Base-by-base conservation (phyloP, 92 coral and sea anemone species). In the Zoanthus solanderi region DNA sequence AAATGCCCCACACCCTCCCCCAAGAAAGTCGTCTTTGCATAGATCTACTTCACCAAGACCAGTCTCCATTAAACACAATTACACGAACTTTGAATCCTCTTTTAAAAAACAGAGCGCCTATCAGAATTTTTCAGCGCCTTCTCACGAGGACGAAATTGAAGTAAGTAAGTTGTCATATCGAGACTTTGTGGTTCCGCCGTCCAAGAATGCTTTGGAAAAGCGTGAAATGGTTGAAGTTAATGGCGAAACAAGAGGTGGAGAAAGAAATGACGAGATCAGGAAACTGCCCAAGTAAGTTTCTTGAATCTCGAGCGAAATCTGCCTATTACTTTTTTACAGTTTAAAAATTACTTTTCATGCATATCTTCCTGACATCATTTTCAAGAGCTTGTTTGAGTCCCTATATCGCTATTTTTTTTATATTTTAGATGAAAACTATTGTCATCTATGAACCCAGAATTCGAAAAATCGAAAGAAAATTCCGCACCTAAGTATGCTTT, bases 101-200 rank as follows among this genome's bases (percentile, higher is more conserved):
- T 29, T 66, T 14, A n/a, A 66, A 81, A 57, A 66, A 81, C 63
- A 45, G 29, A 66, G 45, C 28, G 52, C 53, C 30, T 75, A 81
- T 37, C 85, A 67, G 65, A 71, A 46, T 48, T 81, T 71, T 15
- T 8, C 85, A 67, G 85, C 15, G 6, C 75, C 85, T 7, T 45
- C 85, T 18, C 58, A 5, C 7, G 30, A 45, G 12, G 37, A 67
- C 44, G 61, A 65, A 6, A 63, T 81, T 23, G 91, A 88, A 48
- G 78, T 71, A 23, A 78, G 86, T 31, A 87, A 78, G 37, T 67
- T 91, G 75, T 88, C 94, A 5, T 91, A 91, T 58, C 87, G 86
- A 16, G 94, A 91, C 85, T 91, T 91, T 67, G 83, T 88, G 42
- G 86, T 87, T 56, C 91, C 92, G 72, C 94, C 94, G 16, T 84